Evolutionary conservation across 1,140 invertebrate genomes (phyloP).

Genomic region (Epicauta chinensis): DNA sequence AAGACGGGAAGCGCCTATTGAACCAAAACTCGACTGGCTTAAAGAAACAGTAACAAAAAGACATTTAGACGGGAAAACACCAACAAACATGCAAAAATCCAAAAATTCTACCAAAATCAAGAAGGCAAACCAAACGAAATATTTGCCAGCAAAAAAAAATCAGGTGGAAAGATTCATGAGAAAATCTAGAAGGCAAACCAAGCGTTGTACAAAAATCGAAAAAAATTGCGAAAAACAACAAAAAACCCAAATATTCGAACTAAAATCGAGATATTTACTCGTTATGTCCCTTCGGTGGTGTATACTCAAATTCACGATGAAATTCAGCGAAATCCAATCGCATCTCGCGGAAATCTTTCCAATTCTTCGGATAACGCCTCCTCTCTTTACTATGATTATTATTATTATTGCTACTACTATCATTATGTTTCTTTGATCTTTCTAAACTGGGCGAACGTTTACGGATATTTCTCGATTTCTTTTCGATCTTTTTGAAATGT

Average conservation of each 20-base stretch:
- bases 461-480: conserved; percentile 29
- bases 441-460: conserved; percentile 10
- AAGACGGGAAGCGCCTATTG: no score
- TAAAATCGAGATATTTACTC: neutral
- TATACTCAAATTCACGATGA: conserved; percentile 1
- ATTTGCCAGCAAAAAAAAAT: conserved; percentile 21
- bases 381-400: neutral
- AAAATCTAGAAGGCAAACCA: no score
- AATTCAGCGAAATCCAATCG: conserved; percentile 9
- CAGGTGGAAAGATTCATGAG: conserved; percentile 6
- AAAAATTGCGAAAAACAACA: no score
- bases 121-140: no score
- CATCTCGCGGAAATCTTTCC: conserved; percentile 30
- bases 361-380: conserved; percentile 31
- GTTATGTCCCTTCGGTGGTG: conserved; percentile 1
- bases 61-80: no score
- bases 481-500: conserved; percentile 26
- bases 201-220: no score
- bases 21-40: no score
- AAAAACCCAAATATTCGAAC: no score
- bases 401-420: no score
- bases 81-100: no score
- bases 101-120: no score
- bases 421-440: conserved; percentile 5
- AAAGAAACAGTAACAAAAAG: no score